Evolutionary conservation across 2,113 vertebrate species (phyloP).

Genomic region (Ranitomeya variabilis): DNA sequence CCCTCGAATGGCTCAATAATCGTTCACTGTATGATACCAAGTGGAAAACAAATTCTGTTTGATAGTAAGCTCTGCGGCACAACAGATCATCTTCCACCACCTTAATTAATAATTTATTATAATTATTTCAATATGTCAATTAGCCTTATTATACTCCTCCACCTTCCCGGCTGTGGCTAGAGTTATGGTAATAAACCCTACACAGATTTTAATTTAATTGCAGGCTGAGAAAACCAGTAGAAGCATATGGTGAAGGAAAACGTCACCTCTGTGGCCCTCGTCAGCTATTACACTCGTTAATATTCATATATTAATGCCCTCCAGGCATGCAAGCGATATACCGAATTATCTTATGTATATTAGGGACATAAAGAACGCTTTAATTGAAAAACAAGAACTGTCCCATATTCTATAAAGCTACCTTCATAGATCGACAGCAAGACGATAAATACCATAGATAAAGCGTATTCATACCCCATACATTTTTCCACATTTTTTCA

Average conservation of each 20-base stretch:
- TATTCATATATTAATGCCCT: slow-evolving; percentile 41
- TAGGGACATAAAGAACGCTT: background rate
- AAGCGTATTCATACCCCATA: too few species aligned
- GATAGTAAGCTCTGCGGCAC: slow-evolving; percentile 8
- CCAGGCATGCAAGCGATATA: background rate
- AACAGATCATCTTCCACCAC: background rate
- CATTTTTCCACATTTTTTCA: too few species aligned
- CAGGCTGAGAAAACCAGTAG: slow-evolving; percentile 2
- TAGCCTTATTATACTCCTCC: slow-evolving; percentile 4
- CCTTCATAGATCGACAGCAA: background rate
- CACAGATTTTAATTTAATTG: background rate
- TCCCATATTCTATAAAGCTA: background rate
- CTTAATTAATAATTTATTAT: background rate
- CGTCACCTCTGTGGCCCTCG: background rate
- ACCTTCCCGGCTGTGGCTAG: background rate
- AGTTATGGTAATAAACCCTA: slow-evolving; percentile 1
- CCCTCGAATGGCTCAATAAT: background rate
- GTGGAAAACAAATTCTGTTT: background rate
- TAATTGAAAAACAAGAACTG: background rate
- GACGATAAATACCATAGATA: background rate
- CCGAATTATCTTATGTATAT: slow-evolving; percentile 37
- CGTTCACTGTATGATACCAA: background rate
- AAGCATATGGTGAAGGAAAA: slow-evolving; percentile 2
- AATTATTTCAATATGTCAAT: background rate
- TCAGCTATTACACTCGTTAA: slow-evolving; percentile 28